phyloP scores from a whole-genome alignment of 2,113 vertebrate species.

The Zapus hudsonius region DNA sequence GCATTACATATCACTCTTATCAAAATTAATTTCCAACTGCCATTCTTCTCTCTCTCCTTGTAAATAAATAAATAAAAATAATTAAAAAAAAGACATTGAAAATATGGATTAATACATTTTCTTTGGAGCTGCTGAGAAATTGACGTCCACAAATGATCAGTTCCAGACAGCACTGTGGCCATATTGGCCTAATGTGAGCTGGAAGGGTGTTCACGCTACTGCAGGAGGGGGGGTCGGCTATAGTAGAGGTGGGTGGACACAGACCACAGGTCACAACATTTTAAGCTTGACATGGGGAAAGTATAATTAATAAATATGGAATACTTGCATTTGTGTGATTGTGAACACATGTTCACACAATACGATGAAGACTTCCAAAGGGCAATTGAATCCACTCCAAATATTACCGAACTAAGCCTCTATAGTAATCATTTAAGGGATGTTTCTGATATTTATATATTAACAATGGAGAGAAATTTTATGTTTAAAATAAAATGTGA shows the following conservation, averaged over 20 bases:
- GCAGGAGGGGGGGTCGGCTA: too few relatives aligned
- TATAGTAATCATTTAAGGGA: not conserved
- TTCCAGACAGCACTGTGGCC: not conserved
- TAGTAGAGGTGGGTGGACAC: too few relatives aligned
- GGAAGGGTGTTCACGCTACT: not conserved
- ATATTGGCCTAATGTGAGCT: not conserved
- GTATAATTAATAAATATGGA: not conserved
- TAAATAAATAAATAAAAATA: too few relatives aligned
- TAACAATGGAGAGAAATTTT: not conserved
- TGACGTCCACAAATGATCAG: not conserved
- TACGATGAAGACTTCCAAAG: not conserved
- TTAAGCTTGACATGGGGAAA: not conserved
- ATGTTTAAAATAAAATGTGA: not conserved
- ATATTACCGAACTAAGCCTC: not conserved
- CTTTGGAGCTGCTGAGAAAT: conserved; percentile 31
- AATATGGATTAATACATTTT: not conserved
- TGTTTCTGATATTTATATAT: not conserved
- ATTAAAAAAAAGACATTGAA: not conserved
- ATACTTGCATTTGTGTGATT: not conserved
- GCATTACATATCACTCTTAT: not conserved
- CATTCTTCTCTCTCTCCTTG: too few relatives aligned
- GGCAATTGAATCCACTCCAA: not conserved
- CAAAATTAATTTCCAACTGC: not conserved
- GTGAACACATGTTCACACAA: not conserved
- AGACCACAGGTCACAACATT: too few relatives aligned